Evolutionary conservation across 2,113 vertebrate genomes (phyloP).

Genomic region (Dermatemys mawii): DNA sequence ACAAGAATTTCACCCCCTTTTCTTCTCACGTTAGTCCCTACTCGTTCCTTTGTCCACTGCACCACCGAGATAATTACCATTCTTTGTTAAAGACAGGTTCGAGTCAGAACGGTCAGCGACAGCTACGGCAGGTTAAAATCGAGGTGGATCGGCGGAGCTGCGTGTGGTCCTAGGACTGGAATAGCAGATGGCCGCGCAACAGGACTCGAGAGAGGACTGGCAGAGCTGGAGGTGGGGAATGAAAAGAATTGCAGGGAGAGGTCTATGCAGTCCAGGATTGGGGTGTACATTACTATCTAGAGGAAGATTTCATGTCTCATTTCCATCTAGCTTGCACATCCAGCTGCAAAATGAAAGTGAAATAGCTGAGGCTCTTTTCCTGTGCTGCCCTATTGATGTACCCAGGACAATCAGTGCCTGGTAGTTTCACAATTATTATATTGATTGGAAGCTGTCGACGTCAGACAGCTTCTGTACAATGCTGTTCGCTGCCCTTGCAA

Average conservation of each 20-base stretch:
- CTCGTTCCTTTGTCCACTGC: not conserved
- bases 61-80: not conserved
- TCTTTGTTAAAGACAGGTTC: not conserved
- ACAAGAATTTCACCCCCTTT: not conserved
- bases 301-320: not conserved
- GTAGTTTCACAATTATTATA: constrained; percentile 28
- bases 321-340: not conserved
- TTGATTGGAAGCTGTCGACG: constrained; percentile 65
- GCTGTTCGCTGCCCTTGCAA: constrained; percentile 51
- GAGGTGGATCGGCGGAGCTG: not conserved
- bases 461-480: constrained; percentile 59
- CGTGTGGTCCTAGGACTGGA: not conserved
- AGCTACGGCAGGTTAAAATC: not conserved
- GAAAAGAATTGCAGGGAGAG: not conserved
- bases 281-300: not conserved
- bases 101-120: not conserved
- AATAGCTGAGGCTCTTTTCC: constrained; percentile 34
- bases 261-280: rapidly evolving
- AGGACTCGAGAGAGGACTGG: not conserved
- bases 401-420: constrained; percentile 59
- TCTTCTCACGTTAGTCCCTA: not conserved
- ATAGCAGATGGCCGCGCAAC: not conserved
- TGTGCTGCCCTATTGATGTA: constrained; percentile 25
- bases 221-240: not conserved
- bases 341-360: not conserved